Percentiles rank a stretch among this genome's conserved stretches.
Evolutionary conservation across 2,113 vertebrate species (phyloP).

Genomic region (Phaethon lepturus): DNA sequence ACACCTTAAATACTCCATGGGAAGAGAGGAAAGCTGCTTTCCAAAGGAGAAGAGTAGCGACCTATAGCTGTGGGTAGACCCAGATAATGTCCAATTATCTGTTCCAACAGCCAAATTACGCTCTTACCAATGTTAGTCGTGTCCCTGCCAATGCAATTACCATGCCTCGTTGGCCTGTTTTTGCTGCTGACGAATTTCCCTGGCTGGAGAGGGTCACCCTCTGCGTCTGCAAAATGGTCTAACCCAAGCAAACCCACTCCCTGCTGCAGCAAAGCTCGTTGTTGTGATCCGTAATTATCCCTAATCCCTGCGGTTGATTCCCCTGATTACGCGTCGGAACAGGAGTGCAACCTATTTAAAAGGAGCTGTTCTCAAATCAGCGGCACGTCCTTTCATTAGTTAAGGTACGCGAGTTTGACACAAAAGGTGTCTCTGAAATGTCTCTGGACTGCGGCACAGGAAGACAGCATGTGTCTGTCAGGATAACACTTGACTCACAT

Average conservation of each 20-base stretch:
- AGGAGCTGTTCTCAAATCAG: not conserved
- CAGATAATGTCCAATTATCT: slow-evolving; percentile 14
- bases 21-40: slow-evolving; percentile 17
- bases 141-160: not conserved
- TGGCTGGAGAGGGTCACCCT: not conserved
- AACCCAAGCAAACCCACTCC: not conserved
- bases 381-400: not conserved
- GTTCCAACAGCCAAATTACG: not conserved
- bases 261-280: not conserved
- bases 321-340: not conserved
- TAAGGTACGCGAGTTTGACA: not conserved
- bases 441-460: not conserved
- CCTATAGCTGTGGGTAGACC: not conserved
- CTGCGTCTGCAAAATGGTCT: not conserved
- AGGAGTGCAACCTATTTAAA: not conserved
- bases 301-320: not conserved
- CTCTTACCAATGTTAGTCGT: not conserved
- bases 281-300: not conserved
- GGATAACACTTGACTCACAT: not conserved
- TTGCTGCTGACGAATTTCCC: not conserved
- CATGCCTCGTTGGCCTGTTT: not conserved
- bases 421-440: not conserved
- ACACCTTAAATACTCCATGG: not conserved
- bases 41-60: not conserved
- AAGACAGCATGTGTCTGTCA: not conserved